Evolutionary conservation across 1,140 invertebrate genomes (phyloP), one percentile per base, ranked within the genome.

Genomic region (Hyposmocoma kahamanoa): DNA sequence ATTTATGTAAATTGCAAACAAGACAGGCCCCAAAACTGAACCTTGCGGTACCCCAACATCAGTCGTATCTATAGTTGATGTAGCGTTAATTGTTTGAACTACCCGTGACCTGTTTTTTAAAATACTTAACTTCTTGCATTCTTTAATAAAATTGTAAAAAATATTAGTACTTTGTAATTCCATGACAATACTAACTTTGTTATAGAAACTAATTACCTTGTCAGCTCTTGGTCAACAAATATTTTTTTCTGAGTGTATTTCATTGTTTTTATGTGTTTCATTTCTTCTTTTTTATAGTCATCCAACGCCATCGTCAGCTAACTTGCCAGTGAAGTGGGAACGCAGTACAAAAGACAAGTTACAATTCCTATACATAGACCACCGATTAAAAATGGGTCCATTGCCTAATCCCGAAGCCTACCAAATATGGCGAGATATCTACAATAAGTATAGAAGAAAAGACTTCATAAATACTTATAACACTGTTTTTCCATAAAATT

Each of bases 281-380:
- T n/a, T n/a, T n/a, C n/a, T n/a, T n/a, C n/a, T n/a, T n/a, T n/a
- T 48, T 71, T 74, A 24, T 53, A 82, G 78, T 5, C 34, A 79
- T 42, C 75, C 78, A 1, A 79, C 75, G 10, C 73, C 57, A 10
- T 3, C 54, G 0, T 30, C 53, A 5, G 43, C 36, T 10, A 50
- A 66, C 36, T 17, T 67, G 5, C 53, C 64, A n/a, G 44, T 73
- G 1, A 66, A 47, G 55, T 83, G 79, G 79, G 30, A 30, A 18
- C 71, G 71, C 1, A 83, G 74, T 42, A 56, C 22, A 0, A 67
- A 56, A 36, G 42, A 65, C n/a, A 21, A 61, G 0, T 26, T 75
- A 0, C 68, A 64, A 1, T 70, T 73, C 22, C 42, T 80, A 10
- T 66, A 80, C 20, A 74, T 80, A 21, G 65, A 71, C 1, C 52